These are phyloP conservation scores for Larimichthys polyactis DNA, from an alignment of 2,113 vertebrate species.

Conservation along the genomic window DNA sequence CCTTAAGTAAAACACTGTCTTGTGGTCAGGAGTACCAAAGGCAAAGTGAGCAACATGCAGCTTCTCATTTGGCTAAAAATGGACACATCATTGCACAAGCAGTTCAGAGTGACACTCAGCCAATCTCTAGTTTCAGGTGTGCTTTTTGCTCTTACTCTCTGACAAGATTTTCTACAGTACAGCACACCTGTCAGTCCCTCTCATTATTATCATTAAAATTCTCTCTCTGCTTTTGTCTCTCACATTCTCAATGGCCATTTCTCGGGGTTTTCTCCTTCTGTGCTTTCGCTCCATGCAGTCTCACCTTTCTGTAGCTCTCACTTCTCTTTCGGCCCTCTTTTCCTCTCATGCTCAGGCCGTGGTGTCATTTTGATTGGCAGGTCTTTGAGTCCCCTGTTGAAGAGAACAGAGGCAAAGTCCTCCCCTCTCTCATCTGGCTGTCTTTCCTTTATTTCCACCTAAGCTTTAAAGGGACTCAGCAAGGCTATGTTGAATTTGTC, in stretches of 20 bases:
- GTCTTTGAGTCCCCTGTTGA: slow-evolving; percentile 57
- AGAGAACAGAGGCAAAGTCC: slow-evolving; percentile 46
- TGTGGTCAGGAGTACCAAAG: neutral
- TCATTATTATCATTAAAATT: slow-evolving; percentile 52
- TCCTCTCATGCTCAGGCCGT: slow-evolving; percentile 22
- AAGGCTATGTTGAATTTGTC: slow-evolving; percentile 50
- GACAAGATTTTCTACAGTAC: slow-evolving; percentile 43
- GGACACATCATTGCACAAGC: slow-evolving; percentile 25
- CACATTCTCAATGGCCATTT: neutral
- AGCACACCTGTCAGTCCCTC: slow-evolving; percentile 40
- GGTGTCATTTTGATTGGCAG: slow-evolving; percentile 69
- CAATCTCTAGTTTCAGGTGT: slow-evolving; percentile 24
- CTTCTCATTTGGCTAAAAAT: slow-evolving; percentile 35
- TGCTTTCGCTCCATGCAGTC: slow-evolving; percentile 14
- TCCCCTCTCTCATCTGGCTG: slow-evolving; percentile 44
- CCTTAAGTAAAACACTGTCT: neutral
- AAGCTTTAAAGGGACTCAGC: slow-evolving; percentile 36
- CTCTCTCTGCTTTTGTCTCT: slow-evolving; percentile 1
- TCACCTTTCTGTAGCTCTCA: slow-evolving; percentile 37
- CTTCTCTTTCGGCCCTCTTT: neutral
- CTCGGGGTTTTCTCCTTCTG: neutral
- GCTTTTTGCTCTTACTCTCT: slow-evolving; percentile 40
- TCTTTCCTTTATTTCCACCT: slow-evolving; percentile 30
- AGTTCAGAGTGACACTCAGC: slow-evolving; percentile 41
- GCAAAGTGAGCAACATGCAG: slow-evolving; percentile 3